Conservation (phyloP, 1,140 invertebrate genomes). For the Drosophila guanche region DNA sequence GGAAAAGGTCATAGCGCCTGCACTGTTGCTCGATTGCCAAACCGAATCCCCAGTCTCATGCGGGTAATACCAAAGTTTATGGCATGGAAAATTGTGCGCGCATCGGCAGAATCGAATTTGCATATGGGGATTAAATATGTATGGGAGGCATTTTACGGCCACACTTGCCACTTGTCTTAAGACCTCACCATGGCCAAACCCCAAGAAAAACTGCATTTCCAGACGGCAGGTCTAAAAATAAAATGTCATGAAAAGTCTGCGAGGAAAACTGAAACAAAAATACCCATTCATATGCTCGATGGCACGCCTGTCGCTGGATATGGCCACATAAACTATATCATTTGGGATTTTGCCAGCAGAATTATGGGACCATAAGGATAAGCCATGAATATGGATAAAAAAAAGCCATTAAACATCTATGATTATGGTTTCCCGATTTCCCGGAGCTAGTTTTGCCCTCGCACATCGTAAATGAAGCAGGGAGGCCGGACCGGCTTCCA, state of each 20-base stretch:
- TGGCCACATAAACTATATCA: slow-evolving; percentile 7
- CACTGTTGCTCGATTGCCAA: slow-evolving; percentile 29
- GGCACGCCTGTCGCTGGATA: neutral
- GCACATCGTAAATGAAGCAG: slow-evolving; percentile 42
- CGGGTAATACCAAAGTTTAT: slow-evolving; percentile 51
- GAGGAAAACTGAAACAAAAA: neutral
- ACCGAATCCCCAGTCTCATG: slow-evolving; percentile 34
- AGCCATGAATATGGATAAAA: slow-evolving; percentile 20
- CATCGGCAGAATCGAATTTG: slow-evolving; percentile 22
- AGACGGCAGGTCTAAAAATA: slow-evolving; percentile 3
- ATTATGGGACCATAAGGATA: slow-evolving; percentile 10
- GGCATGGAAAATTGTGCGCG: slow-evolving; percentile 32
- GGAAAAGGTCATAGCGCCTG: slow-evolving; percentile 38
- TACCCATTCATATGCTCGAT: slow-evolving; percentile 3
- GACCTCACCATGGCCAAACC: neutral
- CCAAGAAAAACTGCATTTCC: too few species aligned
- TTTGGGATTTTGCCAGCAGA: slow-evolving; percentile 3
- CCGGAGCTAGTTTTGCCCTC: slow-evolving; percentile 15
- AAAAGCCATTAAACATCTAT: slow-evolving; percentile 23
- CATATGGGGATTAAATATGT: slow-evolving; percentile 40
- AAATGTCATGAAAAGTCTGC: slow-evolving; percentile 4
- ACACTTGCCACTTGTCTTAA: slow-evolving; percentile 30
- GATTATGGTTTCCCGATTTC: slow-evolving; percentile 21
- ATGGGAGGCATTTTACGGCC: slow-evolving; percentile 2
- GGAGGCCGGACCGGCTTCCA: slow-evolving; percentile 9